These are phyloP conservation scores for Bombycilla garrulus DNA, from an alignment of 2,113 vertebrate genomes.

Conservation along the genomic window DNA sequence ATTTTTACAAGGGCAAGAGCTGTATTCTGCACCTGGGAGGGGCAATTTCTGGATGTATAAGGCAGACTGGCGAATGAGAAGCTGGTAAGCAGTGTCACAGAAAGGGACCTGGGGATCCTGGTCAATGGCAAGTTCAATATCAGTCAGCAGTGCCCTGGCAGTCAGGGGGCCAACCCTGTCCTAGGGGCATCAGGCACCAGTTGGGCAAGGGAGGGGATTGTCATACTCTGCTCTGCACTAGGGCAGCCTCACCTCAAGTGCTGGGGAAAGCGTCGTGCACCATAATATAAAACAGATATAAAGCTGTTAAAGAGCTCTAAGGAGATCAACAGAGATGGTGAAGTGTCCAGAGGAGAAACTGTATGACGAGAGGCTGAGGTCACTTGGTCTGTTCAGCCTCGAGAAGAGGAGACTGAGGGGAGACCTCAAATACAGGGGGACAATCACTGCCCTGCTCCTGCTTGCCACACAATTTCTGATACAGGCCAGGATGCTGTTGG, in stretches of 20 bases:
- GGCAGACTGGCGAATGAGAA: too few relatives aligned
- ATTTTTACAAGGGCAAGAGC: background rate
- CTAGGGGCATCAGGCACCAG: background rate
- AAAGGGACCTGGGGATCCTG: background rate
- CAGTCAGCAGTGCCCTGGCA: background rate
- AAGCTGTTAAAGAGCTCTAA: background rate
- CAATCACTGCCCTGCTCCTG: background rate
- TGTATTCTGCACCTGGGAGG: background rate
- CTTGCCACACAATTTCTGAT: background rate
- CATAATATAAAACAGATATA: background rate
- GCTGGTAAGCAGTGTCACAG: background rate
- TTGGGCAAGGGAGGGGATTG: accelerated
- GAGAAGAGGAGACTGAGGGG: background rate
- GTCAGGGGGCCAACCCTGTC: accelerated
- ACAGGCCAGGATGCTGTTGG: background rate
- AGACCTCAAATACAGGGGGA: background rate
- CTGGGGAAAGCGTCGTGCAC: accelerated
- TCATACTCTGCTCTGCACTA: accelerated
- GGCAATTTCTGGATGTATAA: background rate
- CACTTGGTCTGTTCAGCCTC: background rate
- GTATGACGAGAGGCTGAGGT: background rate
- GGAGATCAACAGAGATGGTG: background rate
- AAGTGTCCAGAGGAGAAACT: background rate
- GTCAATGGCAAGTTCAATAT: accelerated
- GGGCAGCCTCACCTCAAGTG: accelerated